Conservation (phyloP, 2,888 invertebrate genomes). For the Hydrotaea diabolus region DNA sequence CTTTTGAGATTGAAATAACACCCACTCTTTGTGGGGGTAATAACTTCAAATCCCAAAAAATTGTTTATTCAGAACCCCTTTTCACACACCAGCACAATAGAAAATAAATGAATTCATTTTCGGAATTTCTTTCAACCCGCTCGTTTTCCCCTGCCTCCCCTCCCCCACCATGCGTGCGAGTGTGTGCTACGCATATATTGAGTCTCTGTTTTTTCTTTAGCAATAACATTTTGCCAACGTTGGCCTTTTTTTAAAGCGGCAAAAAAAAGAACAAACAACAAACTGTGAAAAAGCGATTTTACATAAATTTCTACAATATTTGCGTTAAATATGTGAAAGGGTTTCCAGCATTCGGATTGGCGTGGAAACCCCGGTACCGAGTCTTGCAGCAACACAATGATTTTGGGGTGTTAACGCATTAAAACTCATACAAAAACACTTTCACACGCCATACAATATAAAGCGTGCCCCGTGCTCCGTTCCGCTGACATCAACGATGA, state of each 20-base stretch:
- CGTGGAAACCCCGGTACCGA: background rate
- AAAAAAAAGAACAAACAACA: background rate
- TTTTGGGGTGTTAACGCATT: conserved; percentile 61
- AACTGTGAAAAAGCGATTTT: conserved; percentile 30
- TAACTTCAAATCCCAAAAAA: conserved; percentile 20
- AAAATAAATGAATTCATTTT: conserved; percentile 16
- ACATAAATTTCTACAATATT: conserved; percentile 9
- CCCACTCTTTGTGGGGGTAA: conserved; percentile 30
- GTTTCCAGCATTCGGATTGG: conserved; percentile 33
- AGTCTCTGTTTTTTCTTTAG: background rate
- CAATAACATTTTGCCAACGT: conserved; percentile 41
- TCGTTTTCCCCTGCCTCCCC: no score
- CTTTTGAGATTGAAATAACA: conserved; percentile 35
- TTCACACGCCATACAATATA: conserved; percentile 59
- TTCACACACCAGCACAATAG: background rate
- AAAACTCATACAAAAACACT: conserved; percentile 62
- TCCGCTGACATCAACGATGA: background rate
- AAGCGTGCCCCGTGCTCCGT: background rate
- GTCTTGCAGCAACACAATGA: background rate
- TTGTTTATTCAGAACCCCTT: conserved; percentile 32
- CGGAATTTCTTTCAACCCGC: no score
- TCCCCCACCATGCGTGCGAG: background rate
- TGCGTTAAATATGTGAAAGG: conserved; percentile 41
- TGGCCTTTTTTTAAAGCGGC: conserved; percentile 42
- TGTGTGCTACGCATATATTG: conserved; percentile 36